These are phyloP conservation scores for Dolichoris vasculosae DNA, from an alignment of 1,140 invertebrate species.

Conservation along the genomic window DNA sequence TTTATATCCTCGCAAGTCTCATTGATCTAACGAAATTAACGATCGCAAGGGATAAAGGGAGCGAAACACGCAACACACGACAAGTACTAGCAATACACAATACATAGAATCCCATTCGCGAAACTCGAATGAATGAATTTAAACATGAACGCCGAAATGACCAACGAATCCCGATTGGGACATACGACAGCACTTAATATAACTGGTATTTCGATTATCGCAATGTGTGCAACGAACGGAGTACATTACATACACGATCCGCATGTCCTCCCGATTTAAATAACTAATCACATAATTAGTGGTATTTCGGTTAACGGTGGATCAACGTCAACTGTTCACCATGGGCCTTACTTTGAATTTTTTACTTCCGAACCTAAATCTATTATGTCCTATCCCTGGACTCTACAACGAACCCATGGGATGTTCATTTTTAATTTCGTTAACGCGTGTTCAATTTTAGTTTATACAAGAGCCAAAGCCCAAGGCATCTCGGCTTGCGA, in stretches of 20 bases:
- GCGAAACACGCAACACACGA: background rate
- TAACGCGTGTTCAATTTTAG: background rate
- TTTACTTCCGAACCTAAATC: background rate
- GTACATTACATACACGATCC: slow-evolving; percentile 1
- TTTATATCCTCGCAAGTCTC: slow-evolving; percentile 24
- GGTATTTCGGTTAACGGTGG: background rate
- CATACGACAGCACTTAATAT: slow-evolving; percentile 37
- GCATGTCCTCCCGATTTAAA: background rate
- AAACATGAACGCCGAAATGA: background rate
- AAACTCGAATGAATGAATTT: background rate
- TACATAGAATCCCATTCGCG: background rate
- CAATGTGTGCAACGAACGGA: background rate
- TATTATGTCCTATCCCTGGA: background rate
- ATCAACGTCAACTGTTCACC: slow-evolving; percentile 6
- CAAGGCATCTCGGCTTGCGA: background rate
- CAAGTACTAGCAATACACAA: background rate
- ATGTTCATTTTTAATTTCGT: background rate
- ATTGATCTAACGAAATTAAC: slow-evolving; percentile 18
- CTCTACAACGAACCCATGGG: too few species aligned
- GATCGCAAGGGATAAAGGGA: background rate
- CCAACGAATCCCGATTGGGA: background rate
- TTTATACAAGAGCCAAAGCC: background rate
- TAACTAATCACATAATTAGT: slow-evolving; percentile 42
- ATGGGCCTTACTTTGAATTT: background rate
- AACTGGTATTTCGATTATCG: slow-evolving; percentile 41